phyloP scores from a whole-genome alignment of 2,113 vertebrate species.

The Pantherophis guttatus region DNA sequence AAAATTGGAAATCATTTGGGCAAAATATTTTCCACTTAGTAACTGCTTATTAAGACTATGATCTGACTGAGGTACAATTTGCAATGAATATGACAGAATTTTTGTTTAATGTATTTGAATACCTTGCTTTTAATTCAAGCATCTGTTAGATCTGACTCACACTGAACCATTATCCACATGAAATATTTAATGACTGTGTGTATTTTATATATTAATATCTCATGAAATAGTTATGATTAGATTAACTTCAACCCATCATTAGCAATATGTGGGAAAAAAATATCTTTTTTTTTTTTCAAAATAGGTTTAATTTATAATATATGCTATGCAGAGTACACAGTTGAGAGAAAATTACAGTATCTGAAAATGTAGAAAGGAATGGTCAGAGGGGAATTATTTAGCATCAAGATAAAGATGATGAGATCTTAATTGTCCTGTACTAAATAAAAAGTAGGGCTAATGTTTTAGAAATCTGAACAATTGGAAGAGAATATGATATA shows the following conservation, averaged over 20 bases:
- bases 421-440: neutral
- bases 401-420: neutral
- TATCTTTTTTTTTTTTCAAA: neutral
- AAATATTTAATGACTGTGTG: neutral
- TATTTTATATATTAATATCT: conserved; percentile 1
- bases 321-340: neutral
- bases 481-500: neutral
- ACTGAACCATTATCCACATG: neutral
- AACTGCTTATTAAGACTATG: neutral
- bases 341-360: conserved; percentile 5
- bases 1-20: neutral
- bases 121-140: neutral
- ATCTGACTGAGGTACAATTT: neutral
- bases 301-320: neutral
- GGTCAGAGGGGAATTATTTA: neutral
- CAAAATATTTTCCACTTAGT: neutral
- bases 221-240: neutral
- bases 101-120: neutral
- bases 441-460: neutral
- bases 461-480: neutral
- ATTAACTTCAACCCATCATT: conserved; percentile 9
- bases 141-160: neutral
- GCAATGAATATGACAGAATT: neutral
- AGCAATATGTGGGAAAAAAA: neutral
- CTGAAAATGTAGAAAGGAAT: neutral